Evolutionary conservation across 2,113 vertebrate species (phyloP).

Genomic region (Crotalus viridis): DNA sequence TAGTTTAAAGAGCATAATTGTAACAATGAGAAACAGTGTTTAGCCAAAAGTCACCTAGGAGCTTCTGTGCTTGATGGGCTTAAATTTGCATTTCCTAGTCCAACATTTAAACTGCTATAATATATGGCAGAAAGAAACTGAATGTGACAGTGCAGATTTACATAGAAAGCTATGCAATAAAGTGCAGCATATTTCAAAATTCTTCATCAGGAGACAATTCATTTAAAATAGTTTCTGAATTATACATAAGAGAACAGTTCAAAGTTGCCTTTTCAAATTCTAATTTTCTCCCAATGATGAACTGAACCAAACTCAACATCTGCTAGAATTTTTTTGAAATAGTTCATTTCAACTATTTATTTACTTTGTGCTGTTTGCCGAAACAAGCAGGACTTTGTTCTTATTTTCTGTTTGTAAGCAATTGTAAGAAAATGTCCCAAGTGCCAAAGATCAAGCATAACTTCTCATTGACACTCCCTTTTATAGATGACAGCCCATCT

Average conservation of each 20-base stretch:
- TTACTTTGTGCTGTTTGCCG: neutral
- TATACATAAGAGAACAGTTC: neutral
- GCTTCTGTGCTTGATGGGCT: neutral
- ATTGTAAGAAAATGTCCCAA: neutral
- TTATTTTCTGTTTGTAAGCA: neutral
- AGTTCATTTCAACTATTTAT: neutral
- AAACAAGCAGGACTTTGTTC: too few species aligned
- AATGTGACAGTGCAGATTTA: neutral
- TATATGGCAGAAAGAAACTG: neutral
- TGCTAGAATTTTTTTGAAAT: neutral
- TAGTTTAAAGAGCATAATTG: neutral
- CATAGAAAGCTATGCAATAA: neutral
- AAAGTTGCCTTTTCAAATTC: neutral
- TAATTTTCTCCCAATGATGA: neutral
- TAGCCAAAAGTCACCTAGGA: neutral
- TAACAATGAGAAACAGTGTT: neutral
- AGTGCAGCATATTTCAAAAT: neutral
- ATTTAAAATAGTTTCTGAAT: neutral
- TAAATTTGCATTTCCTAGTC: neutral
- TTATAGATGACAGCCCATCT: neutral
- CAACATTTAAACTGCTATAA: neutral
- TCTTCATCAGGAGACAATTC: neutral
- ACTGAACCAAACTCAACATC: neutral
- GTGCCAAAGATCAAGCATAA: neutral
- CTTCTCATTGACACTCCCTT: neutral